These are phyloP conservation scores for Oxyura jamaicensis DNA, from an alignment of 2,113 vertebrate species.

Conservation along the genomic window DNA sequence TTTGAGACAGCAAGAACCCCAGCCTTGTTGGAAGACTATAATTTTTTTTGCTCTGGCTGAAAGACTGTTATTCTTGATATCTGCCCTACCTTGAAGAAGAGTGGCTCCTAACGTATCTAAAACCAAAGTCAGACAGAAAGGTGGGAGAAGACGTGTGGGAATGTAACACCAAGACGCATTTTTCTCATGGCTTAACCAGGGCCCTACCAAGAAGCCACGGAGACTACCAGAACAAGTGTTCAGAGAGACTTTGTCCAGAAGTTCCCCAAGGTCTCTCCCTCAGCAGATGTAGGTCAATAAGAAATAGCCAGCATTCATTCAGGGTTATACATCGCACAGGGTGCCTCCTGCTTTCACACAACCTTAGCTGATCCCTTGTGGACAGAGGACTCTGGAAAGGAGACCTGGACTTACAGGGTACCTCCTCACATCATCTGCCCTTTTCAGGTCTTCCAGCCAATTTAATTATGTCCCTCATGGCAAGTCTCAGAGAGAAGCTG, in stretches of 20 bases:
- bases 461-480: neutral
- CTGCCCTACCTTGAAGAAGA: neutral
- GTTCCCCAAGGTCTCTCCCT: neutral
- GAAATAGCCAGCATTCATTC: neutral
- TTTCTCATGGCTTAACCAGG: neutral
- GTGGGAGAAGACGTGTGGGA: neutral
- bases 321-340: neutral
- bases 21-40: neutral
- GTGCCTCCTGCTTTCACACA: neutral
- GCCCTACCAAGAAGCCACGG: neutral
- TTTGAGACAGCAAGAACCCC: neutral
- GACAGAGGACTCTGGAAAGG: neutral
- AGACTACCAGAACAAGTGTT: neutral
- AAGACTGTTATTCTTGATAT: neutral
- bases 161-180: neutral
- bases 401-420: neutral
- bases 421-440: neutral
- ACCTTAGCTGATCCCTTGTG: neutral
- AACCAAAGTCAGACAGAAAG: rapidly evolving
- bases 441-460: neutral
- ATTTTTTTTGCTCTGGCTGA: neutral
- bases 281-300: rapidly evolving
- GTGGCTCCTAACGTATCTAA: neutral
- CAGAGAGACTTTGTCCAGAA: neutral
- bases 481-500: neutral